Percentiles rank a stretch among this genome's conserved stretches.
These are phyloP conservation scores for Helicorthomorpha holstii DNA, from an alignment of 1,140 invertebrate species.

Conservation along the genomic window DNA sequence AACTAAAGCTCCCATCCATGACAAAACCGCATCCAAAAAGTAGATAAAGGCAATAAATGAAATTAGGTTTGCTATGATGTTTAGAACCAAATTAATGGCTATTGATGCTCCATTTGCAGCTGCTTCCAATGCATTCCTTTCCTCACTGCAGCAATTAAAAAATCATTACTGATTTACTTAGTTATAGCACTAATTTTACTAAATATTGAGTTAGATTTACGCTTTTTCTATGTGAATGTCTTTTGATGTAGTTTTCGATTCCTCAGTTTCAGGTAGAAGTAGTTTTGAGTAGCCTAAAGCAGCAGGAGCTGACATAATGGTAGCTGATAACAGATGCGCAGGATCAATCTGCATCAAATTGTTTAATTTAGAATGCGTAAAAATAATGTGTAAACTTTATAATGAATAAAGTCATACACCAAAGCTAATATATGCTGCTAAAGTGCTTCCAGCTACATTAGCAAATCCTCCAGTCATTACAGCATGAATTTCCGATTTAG, in stretches of 20 bases:
- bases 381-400: conserved; percentile 10
- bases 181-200: conserved; percentile 15
- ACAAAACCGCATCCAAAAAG: conserved; percentile 28
- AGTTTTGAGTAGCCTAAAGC: conserved; percentile 76
- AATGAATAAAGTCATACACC: conserved; percentile 52
- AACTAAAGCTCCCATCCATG: conserved; percentile 25
- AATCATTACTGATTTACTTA: neutral
- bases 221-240: conserved; percentile 28
- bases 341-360: conserved; percentile 22
- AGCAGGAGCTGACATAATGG: conserved; percentile 87
- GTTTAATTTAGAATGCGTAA: neutral
- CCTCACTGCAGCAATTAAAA: conserved; percentile 37
- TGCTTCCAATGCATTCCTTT: conserved; percentile 68
- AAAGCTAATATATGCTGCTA: conserved; percentile 81
- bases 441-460: conserved; percentile 76
- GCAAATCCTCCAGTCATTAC: conserved; percentile 88
- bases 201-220: conserved; percentile 15
- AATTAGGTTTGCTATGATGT: conserved; percentile 34
- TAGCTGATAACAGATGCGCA: conserved; percentile 53
- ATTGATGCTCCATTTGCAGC: conserved; percentile 64
- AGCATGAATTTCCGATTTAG: conserved; percentile 76
- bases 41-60: conserved; percentile 33
- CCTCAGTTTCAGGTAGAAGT: conserved; percentile 72
- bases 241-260: conserved; percentile 47
- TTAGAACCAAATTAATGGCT: conserved; percentile 30